Evolutionary conservation across 64 coral and sea anemone species (phyloP).

Genomic region (Dendronephthya gigantea): DNA sequence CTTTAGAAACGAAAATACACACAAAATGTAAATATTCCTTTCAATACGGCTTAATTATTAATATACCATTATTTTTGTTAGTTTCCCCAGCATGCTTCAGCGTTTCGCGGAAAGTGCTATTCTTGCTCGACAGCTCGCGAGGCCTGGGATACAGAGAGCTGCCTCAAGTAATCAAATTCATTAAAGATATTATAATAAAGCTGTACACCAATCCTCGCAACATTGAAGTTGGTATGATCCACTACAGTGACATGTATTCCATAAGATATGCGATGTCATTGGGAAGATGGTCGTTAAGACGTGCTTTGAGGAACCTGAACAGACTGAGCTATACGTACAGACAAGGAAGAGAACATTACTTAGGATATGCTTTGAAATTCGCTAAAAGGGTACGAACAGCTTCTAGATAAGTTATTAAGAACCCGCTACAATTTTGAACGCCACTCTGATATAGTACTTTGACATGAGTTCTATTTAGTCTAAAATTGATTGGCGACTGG

Average conservation of each 20-base stretch:
- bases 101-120: neutral
- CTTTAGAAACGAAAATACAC: too few species aligned
- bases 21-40: too few species aligned
- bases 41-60: neutral
- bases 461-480: too few species aligned
- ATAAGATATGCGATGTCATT: neutral
- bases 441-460: too few species aligned
- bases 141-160: neutral
- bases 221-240: neutral
- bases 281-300: neutral
- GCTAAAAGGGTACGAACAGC: neutral
- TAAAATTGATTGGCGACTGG: too few species aligned
- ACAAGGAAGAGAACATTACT: neutral
- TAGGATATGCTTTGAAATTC: neutral
- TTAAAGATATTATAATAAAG: neutral
- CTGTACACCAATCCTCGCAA: neutral
- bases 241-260: neutral
- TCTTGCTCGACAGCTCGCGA: neutral
- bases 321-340: neutral
- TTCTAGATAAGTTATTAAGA: too few species aligned
- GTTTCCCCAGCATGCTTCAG: neutral
- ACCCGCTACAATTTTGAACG: too few species aligned
- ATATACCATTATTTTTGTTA: neutral
- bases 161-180: neutral
- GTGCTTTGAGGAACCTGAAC: neutral